Percentiles rank a stretch among this genome's conserved stretches.
Evolutionary conservation across 2,888 invertebrate genomes (phyloP).

Genomic region (Carabus problematicus): DNA sequence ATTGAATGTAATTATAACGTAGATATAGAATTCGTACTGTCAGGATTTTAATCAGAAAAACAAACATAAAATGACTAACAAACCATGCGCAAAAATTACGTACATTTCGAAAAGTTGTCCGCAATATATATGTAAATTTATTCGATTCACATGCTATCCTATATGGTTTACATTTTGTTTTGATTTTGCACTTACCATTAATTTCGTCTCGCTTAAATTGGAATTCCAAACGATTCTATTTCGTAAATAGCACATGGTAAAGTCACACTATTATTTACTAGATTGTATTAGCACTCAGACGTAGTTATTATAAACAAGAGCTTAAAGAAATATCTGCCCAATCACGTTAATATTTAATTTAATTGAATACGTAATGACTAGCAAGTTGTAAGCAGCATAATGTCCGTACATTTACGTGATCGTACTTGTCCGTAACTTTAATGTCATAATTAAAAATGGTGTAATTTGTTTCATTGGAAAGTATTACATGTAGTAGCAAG

Average conservation of each 20-base stretch:
- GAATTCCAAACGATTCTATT: slow-evolving; percentile 25
- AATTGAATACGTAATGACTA: no score
- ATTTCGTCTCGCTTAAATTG: slow-evolving; percentile 26
- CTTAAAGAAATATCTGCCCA: no score
- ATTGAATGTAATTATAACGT: not conserved
- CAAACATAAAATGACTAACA: not conserved
- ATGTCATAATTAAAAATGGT: no score
- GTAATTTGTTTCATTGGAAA: no score
- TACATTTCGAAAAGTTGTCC: slow-evolving; percentile 2
- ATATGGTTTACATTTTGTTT: slow-evolving; percentile 24
- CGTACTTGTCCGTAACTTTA: no score
- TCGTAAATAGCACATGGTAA: slow-evolving; percentile 21
- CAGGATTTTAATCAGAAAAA: not conserved
- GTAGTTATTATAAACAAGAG: no score
- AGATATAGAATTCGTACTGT: not conserved
- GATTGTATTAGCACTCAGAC: slow-evolving; percentile 17
- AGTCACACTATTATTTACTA: slow-evolving; percentile 14
- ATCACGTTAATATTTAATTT: no score
- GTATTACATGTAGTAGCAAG: no score
- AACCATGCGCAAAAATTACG: not conserved
- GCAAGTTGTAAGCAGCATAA: no score
- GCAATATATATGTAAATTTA: slow-evolving; percentile 34
- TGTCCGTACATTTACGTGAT: no score
- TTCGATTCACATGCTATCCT: slow-evolving; percentile 19
- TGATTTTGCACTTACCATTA: slow-evolving; percentile 35